Percentiles rank a stretch among this genome's conserved stretches.
These are phyloP conservation scores for Oxyscelio sp. DNA, from an alignment of 2,888 invertebrate genomes.

Conservation along the genomic window DNA sequence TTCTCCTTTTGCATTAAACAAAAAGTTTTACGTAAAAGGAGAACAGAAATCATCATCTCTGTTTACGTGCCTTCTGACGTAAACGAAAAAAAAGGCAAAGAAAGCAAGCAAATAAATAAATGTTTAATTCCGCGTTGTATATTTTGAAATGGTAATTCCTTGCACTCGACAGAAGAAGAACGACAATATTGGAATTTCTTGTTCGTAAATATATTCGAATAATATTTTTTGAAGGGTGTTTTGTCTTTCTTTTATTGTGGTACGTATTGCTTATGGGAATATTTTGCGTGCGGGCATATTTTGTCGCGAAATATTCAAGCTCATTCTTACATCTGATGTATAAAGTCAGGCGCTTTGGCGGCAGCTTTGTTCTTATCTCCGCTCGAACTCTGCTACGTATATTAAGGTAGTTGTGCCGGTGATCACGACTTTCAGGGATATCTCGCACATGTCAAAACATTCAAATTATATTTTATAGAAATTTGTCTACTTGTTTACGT, in stretches of 20 bases:
- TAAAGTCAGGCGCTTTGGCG: conserved; percentile 27
- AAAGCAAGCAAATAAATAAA: conserved; percentile 9
- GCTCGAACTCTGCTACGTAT: conserved; percentile 30
- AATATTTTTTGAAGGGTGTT: conserved; percentile 27
- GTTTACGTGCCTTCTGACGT: background rate
- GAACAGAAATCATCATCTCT: background rate
- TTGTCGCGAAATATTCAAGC: conserved; percentile 24
- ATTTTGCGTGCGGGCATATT: conserved; percentile 44
- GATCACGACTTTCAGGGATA: too few species aligned
- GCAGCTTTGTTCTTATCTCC: conserved; percentile 35
- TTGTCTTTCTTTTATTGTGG: conserved; percentile 33
- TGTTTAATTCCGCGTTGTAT: conserved; percentile 36
- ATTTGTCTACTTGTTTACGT: too few species aligned
- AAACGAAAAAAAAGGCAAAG: background rate
- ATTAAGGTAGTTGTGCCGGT: too few species aligned
- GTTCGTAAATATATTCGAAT: conserved; percentile 36
- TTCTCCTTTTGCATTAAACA: background rate
- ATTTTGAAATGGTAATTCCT: conserved; percentile 36
- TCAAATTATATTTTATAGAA: too few species aligned
- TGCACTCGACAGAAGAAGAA: background rate
- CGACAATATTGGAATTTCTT: conserved; percentile 31
- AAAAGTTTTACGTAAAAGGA: background rate
- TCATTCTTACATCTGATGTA: conserved; percentile 25
- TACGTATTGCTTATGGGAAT: conserved; percentile 41
- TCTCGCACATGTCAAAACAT: too few species aligned